These are phyloP conservation scores for Priapulus caudatus DNA, from an alignment of 2,888 invertebrate species.

Conservation along the genomic window DNA sequence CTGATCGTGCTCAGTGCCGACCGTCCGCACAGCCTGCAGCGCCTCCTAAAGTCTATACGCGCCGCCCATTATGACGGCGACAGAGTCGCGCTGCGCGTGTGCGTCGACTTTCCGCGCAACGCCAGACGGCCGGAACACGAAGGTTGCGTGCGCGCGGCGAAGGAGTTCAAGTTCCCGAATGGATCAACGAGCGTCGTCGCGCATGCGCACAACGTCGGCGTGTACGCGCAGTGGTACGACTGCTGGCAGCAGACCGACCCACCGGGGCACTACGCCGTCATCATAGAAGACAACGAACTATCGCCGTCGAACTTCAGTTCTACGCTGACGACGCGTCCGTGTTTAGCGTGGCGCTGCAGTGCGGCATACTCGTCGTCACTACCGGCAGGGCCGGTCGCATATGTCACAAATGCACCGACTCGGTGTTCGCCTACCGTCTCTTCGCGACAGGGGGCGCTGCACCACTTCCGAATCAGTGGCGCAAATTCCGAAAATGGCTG, in stretches of 20 bases:
- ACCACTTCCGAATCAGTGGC: neutral
- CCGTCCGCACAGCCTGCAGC: neutral
- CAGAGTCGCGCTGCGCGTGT: neutral
- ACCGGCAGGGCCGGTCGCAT: no score
- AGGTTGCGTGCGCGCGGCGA: no score
- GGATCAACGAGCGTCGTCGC: neutral
- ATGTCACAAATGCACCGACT: neutral
- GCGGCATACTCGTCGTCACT: neutral
- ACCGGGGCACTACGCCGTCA: no score
- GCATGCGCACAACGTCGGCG: neutral
- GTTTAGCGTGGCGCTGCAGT: neutral
- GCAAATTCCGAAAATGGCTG: neutral
- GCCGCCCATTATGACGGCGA: neutral
- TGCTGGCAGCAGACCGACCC: neutral
- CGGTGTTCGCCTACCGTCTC: neutral
- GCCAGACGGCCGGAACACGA: neutral
- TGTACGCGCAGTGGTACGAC: slow-evolving; percentile 1
- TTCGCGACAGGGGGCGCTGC: neutral
- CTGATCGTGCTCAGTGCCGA: neutral
- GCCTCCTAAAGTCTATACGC: neutral
- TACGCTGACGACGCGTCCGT: neutral
- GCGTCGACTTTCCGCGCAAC: neutral
- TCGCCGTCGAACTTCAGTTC: no score
- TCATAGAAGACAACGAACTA: no score
- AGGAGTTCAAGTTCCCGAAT: neutral